phyloP scores from a whole-genome alignment of 2,797 vertebrate genomes.

The Phyllotis vaccarum region DNA sequence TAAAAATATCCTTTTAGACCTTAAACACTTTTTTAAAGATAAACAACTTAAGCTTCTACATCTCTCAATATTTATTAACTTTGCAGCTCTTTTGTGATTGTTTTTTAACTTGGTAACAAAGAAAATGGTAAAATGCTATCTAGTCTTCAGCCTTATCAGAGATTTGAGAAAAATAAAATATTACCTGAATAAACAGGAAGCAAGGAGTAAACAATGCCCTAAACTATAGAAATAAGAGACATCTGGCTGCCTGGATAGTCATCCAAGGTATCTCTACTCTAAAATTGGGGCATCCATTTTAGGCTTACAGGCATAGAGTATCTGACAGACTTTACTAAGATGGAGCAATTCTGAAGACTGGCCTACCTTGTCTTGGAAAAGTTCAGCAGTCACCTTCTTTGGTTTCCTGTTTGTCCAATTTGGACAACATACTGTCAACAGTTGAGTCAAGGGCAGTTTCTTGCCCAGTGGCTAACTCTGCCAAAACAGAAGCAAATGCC shows the following conservation, averaged over 20 bases:
- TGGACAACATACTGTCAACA: neutral
- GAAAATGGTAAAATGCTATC: too few relatives aligned
- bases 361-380: neutral
- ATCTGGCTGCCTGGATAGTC: neutral
- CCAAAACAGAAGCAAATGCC: neutral
- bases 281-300: neutral
- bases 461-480: neutral
- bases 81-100: too few relatives aligned
- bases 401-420: neutral
- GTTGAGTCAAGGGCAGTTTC: neutral
- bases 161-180: too few relatives aligned
- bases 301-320: neutral
- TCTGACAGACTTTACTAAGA: neutral
- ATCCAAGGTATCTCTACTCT: neutral
- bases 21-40: too few relatives aligned
- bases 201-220: too few relatives aligned
- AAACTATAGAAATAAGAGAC: neutral
- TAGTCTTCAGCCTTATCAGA: too few relatives aligned
- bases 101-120: too few relatives aligned
- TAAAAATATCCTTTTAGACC: too few relatives aligned
- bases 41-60: too few relatives aligned
- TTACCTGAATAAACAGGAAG: too few relatives aligned
- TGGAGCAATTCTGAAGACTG: neutral
- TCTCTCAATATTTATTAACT: too few relatives aligned
- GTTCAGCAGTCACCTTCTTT: neutral